A percentile compares a stretch with the other conserved stretches of the same genome.
These are phyloP conservation scores for Calephelis perditalis DNA, from an alignment of 2,888 invertebrate genomes.

Conservation along the genomic window DNA sequence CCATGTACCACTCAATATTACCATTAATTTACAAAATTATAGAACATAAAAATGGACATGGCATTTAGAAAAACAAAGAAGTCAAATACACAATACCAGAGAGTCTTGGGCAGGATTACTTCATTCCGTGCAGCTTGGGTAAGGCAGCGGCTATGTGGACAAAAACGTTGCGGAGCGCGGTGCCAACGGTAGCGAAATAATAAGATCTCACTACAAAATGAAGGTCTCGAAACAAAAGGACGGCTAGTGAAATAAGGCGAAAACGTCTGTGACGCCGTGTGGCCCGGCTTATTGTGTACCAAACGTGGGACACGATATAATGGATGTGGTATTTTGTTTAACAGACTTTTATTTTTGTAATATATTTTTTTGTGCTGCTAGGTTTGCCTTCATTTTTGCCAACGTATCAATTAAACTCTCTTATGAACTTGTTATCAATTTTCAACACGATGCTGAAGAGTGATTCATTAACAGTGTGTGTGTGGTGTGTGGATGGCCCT, in stretches of 20 bases:
- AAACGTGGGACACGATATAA: constrained; percentile 25
- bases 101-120: constrained; percentile 68
- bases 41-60: constrained; percentile 51
- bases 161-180: constrained; percentile 66
- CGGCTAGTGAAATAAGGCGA: constrained; percentile 73
- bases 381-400: too few species aligned
- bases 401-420: too few species aligned
- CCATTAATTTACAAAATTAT: constrained; percentile 15
- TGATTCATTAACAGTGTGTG: too few species aligned
- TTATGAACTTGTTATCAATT: too few species aligned
- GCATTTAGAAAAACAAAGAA: constrained; percentile 53
- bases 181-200: constrained; percentile 76
- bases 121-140: constrained; percentile 62
- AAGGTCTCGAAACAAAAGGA: constrained; percentile 72
- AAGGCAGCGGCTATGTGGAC: constrained; percentile 39
- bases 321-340: constrained; percentile 43
- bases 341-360: background rate
- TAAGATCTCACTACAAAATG: constrained; percentile 77
- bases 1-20: too few species aligned
- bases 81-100: constrained; percentile 68
- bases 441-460: too few species aligned
- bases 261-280: constrained; percentile 75
- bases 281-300: constrained; percentile 67
- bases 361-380: too few species aligned
- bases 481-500: too few species aligned